These are phyloP conservation scores for Zoroaster sp. DNA, from an alignment of 53 echinoderm and acorn worm species.

Conservation along the genomic window DNA sequence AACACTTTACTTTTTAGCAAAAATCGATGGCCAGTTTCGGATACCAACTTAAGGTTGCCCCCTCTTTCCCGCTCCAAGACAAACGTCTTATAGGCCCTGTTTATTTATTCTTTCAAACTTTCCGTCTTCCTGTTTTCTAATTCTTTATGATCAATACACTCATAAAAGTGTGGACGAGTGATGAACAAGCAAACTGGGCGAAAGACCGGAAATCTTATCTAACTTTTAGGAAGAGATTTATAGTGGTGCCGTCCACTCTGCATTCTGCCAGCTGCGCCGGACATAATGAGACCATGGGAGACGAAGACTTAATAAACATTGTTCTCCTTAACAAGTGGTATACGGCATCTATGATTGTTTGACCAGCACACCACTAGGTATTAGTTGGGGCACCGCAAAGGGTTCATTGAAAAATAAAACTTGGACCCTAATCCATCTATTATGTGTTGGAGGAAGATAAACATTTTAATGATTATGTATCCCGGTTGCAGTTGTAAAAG, in stretches of 20 bases:
- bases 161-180: background rate
- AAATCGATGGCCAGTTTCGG: background rate
- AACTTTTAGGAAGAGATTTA: background rate
- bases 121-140: background rate
- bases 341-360: background rate
- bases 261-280: constrained; percentile 4
- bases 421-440: constrained; percentile 36
- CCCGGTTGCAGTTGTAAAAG: background rate
- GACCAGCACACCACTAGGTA: background rate
- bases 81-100: background rate
- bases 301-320: background rate
- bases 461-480: constrained; percentile 30
- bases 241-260: background rate
- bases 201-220: constrained; percentile 23
- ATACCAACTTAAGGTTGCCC: background rate
- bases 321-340: background rate
- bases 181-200: background rate
- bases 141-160: background rate
- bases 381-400: background rate
- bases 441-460: background rate
- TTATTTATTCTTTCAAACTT: background rate
- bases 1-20: background rate
- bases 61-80: background rate
- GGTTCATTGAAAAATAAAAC: background rate
- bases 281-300: background rate